Evolutionary conservation across 2,113 vertebrate genomes (phyloP).

Genomic region (Strigops habroptila): DNA sequence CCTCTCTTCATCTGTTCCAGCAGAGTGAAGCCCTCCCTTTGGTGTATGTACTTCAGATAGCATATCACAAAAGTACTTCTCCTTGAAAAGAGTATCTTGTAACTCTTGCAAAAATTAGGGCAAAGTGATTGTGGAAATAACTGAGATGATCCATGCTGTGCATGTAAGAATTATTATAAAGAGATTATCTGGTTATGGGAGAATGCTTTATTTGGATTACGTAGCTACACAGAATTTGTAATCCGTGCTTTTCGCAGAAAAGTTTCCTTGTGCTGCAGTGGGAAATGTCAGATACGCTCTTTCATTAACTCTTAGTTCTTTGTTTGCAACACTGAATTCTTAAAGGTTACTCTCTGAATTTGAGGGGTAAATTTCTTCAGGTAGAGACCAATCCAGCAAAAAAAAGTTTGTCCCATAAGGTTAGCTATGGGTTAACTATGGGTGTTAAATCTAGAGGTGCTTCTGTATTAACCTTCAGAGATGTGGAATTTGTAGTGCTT

Average conservation of each 20-base stretch:
- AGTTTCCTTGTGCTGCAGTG: not conserved
- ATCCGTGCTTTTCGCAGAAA: not conserved
- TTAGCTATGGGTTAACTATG: not conserved
- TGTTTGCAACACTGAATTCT: not conserved
- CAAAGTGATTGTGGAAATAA: constrained; percentile 11
- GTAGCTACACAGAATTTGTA: not conserved
- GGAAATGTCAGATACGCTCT: not conserved
- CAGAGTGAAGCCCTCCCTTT: not conserved
- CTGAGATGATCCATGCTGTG: constrained; percentile 10
- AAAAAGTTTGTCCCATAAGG: not conserved
- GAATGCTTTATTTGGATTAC: constrained; percentile 15
- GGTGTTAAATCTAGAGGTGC: not conserved
- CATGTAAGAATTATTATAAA: constrained; percentile 21
- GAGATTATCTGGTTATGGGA: constrained; percentile 12
- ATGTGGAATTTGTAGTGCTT: not conserved
- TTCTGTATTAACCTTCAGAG: not conserved
- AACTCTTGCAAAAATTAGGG: not conserved
- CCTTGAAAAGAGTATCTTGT: not conserved
- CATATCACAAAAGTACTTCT: not conserved
- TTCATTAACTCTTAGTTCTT: not conserved
- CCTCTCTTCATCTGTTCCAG: not conserved
- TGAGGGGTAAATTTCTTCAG: not conserved
- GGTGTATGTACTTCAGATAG: not conserved
- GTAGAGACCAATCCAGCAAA: not conserved
- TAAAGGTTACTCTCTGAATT: not conserved